phyloP scores from a whole-genome alignment of 2,888 invertebrate genomes.

The Leptopilina drosophilae region DNA sequence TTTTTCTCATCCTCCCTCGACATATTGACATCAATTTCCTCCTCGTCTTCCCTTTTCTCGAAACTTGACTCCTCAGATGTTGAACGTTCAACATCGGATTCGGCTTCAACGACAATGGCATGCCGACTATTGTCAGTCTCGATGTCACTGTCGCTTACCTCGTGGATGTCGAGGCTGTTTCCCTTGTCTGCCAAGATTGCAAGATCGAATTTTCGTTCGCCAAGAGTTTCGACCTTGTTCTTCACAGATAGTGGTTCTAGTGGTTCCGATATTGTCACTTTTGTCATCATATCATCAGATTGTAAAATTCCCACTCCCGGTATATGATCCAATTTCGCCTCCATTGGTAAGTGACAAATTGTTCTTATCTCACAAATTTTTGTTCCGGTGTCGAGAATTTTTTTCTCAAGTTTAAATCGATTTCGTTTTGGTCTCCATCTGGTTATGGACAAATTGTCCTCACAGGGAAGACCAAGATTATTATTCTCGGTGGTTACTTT shows the following conservation, averaged over 20 bases:
- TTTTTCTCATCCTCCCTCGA: conserved; percentile 70
- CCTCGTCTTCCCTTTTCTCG: conserved; percentile 54
- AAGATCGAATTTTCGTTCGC: conserved; percentile 55
- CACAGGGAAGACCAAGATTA: conserved; percentile 49
- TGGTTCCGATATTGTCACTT: conserved; percentile 69
- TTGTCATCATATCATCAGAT: conserved; percentile 43
- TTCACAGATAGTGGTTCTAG: conserved; percentile 63
- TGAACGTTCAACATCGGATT: conserved; percentile 78
- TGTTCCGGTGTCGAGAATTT: conserved; percentile 55
- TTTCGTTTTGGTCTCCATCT: conserved; percentile 56
- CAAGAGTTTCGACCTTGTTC: conserved; percentile 59
- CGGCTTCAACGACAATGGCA: conserved; percentile 82
- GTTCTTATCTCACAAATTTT: conserved; percentile 69
- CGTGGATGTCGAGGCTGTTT: conserved; percentile 68
- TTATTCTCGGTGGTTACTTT: conserved; percentile 59
- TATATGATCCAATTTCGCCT: conserved; percentile 68
- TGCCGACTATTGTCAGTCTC: conserved; percentile 62
- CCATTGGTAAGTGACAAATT: conserved; percentile 65
- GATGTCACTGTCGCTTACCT: conserved; percentile 70
- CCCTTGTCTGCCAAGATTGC: conserved; percentile 47
- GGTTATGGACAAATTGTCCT: conserved; percentile 52
- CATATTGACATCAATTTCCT: conserved; percentile 56
- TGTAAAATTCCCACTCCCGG: conserved; percentile 71
- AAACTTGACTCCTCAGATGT: conserved; percentile 15
- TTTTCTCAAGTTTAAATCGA: conserved; percentile 62